Base-by-base conservation (phyloP, 2,113 vertebrate species). In the Elephas maximus region DNA sequence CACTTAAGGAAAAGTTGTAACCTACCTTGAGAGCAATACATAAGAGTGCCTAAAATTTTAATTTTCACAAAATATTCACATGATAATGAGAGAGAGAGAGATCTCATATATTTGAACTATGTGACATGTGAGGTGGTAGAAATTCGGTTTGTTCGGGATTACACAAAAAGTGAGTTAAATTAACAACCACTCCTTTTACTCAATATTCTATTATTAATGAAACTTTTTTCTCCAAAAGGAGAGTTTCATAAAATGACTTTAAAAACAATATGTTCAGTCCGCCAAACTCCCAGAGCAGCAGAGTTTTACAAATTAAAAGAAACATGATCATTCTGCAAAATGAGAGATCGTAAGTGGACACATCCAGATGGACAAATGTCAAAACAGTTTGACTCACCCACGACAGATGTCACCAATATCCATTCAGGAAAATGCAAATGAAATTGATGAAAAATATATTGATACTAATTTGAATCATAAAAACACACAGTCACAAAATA, bases 381-480 rank as follows among this genome's bases (percentile, higher is more conserved):
- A 48, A 57, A 37, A 96, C 69, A 37, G 23, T 7, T 41, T 62
- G 33, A 76, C 15, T 41, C 53, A 48, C 2, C 44, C 71, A 65
- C 15, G 84, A n/a, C 26, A 83, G 45, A 92, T 67, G 69, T 53
- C 23, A 62, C 14, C 4, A 69, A 48, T 20, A 90, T n/a, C 4
- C 33, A 51, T 15, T 76, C 7, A 84, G 80, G 57, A 33, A 93
- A 88, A 77, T n/a, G 74, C 5, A 73, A 85, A 84, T 10, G 20
- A 3, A 71, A 26, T 0, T 84, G 76, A 81, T n/a, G 86, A 76
- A 94, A 88, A 84, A 33, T 82, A 63, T 44, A 77, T 20, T 63
- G 65, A 88, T 82, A 33, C 15, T 80, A 80, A 92, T 92, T 63
- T 96, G 69, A 95, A 87, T 74, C 21, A 76, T 53, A 95, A 30